These are phyloP conservation scores for Diogma glabrata DNA, from an alignment of 2,888 invertebrate species.

Conservation along the genomic window DNA sequence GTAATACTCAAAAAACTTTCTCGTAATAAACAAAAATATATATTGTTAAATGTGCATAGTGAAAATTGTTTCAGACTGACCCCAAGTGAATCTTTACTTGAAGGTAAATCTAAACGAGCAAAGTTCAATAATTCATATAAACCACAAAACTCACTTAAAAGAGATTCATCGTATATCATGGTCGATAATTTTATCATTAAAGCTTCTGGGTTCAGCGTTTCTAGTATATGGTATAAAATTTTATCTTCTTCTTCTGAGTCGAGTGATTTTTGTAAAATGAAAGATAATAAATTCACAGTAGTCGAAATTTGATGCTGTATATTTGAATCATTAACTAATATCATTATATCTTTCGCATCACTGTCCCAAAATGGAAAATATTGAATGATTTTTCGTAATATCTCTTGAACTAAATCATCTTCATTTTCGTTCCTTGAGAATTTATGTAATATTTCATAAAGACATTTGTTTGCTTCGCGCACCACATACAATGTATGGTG, in stretches of 20 bases:
- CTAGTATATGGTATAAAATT: conserved; percentile 29
- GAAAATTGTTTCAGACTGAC: conserved; percentile 28
- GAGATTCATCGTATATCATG: conserved; percentile 32
- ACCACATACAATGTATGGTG: conserved; percentile 62
- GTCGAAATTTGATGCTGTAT: conserved; percentile 43
- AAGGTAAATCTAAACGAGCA: conserved; percentile 9
- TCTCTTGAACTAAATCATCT: conserved; percentile 42
- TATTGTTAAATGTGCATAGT: conserved; percentile 32
- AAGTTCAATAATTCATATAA: conserved; percentile 12
- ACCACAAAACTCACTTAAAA: conserved; percentile 26
- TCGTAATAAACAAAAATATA: conserved; percentile 33
- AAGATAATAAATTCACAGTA: conserved; percentile 43
- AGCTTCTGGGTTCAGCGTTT: conserved; percentile 28
- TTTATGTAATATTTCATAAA: conserved; percentile 47
- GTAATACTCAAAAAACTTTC: conserved; percentile 29
- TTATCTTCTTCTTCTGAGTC: conserved; percentile 35
- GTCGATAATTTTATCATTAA: conserved; percentile 32
- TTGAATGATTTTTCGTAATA: conserved; percentile 42
- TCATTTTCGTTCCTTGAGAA: conserved; percentile 37
- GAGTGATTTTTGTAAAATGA: conserved; percentile 41
- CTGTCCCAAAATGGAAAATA: neutral
- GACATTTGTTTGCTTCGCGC: conserved; percentile 51
- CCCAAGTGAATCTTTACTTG: conserved; percentile 15
- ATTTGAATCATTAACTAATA: conserved; percentile 39
- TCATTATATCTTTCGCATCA: conserved; percentile 36